Evolutionary conservation across 2,113 vertebrate species (phyloP).

Genomic region (Pluvianellus socialis): DNA sequence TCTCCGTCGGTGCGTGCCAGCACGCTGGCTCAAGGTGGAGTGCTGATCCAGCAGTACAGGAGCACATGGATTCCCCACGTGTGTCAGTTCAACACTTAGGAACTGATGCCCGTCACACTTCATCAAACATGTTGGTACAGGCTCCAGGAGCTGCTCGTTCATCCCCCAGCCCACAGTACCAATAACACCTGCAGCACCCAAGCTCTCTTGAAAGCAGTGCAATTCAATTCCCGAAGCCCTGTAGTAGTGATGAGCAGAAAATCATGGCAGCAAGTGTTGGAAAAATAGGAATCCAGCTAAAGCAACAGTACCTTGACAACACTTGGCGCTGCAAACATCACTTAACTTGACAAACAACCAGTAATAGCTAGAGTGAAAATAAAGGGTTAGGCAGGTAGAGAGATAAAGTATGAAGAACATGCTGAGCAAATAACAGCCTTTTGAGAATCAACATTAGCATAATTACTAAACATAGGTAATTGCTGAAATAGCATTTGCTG

Average conservation of each 20-base stretch:
- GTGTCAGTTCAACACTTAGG: background rate
- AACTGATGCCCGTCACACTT: background rate
- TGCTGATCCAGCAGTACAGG: background rate
- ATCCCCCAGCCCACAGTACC: background rate
- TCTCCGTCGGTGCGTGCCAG: rapidly evolving
- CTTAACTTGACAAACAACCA: constrained; percentile 78
- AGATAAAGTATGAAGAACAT: constrained; percentile 73
- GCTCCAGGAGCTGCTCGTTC: background rate
- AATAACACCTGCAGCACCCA: background rate
- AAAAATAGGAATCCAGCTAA: constrained; percentile 47
- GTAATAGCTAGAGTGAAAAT: constrained; percentile 69
- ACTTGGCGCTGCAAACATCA: constrained; percentile 72
- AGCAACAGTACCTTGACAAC: constrained; percentile 72
- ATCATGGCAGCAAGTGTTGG: background rate
- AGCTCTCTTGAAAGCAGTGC: background rate
- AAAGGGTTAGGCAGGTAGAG: constrained; percentile 76
- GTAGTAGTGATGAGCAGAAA: constrained; percentile 17
- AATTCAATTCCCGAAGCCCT: background rate
- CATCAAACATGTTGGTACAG: background rate
- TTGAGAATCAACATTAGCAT: constrained; percentile 80
- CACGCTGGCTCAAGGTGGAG: background rate
- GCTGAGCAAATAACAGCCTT: constrained; percentile 80
- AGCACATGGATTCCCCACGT: rapidly evolving
- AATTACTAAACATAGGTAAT: constrained; percentile 82
- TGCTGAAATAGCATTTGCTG: constrained; percentile 79